phyloP scores from a whole-genome alignment of 1,140 invertebrate species.

The Drosophila hydei region DNA sequence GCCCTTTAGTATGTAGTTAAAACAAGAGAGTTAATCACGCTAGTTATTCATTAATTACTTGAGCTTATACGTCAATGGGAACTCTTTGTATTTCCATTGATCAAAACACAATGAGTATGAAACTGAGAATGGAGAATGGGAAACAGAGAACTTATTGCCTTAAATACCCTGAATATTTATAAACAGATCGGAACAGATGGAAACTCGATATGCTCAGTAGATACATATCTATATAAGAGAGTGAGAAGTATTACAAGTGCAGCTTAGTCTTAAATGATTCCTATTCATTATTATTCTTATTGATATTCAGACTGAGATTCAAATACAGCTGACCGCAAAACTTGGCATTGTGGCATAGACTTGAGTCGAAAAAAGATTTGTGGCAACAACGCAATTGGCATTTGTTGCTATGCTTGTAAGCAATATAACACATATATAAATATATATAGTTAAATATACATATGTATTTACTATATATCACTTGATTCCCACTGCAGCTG shows the following conservation, averaged over 20 bases:
- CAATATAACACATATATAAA: neutral
- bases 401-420: constrained; percentile 13
- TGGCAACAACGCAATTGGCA: constrained; percentile 47
- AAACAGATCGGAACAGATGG: neutral
- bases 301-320: neutral
- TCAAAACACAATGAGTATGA: neutral
- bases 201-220: constrained; percentile 1
- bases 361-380: constrained; percentile 8
- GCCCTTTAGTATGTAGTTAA: too few species aligned
- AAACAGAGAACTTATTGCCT: neutral
- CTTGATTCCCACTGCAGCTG: neutral
- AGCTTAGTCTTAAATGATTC: neutral
- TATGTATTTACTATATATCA: constrained; percentile 9
- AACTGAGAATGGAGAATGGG: too few species aligned
- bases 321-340: constrained; percentile 24
- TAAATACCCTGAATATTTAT: neutral
- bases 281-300: neutral
- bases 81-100: constrained; percentile 5
- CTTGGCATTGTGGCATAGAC: constrained; percentile 24
- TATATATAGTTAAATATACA: constrained; percentile 3
- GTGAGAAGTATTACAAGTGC: constrained; percentile 7
- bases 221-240: neutral
- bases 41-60: neutral
- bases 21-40: too few species aligned
- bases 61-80: neutral